These are phyloP conservation scores for Telmatochromis sp. DNA, from an alignment of 2,113 vertebrate genomes.

Conservation along the genomic window DNA sequence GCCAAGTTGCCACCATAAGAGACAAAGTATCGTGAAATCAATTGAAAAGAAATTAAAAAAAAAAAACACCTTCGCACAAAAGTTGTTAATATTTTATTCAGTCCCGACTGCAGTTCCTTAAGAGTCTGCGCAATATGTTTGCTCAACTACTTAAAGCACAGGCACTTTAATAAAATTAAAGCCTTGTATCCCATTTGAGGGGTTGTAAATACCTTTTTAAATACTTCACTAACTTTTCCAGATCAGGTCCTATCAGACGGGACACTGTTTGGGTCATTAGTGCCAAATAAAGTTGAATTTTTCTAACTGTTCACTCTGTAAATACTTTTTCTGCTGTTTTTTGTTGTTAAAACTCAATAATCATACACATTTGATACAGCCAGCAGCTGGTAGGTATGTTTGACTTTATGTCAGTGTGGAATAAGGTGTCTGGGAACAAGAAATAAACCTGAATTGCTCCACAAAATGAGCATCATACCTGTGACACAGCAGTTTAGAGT, in stretches of 20 bases:
- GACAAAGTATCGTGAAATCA: background rate
- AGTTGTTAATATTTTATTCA: background rate
- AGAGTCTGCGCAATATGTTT: background rate
- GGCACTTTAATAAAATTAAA: background rate
- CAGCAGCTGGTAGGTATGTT: background rate
- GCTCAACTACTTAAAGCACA: background rate
- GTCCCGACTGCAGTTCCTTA: background rate
- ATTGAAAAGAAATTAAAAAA: rapidly evolving
- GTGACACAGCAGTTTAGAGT: background rate
- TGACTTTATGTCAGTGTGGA: background rate
- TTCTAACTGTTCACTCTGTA: background rate
- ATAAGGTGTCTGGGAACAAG: background rate
- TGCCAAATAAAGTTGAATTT: background rate
- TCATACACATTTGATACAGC: background rate
- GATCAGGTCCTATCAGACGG: background rate
- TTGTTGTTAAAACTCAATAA: background rate
- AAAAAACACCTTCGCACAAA: background rate
- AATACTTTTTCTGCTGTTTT: background rate
- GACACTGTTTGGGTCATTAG: background rate
- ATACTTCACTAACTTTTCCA: background rate
- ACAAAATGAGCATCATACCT: background rate
- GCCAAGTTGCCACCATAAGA: background rate
- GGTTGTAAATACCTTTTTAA: background rate
- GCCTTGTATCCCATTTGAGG: background rate
- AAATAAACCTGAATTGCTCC: background rate